Conservation (phyloP, 1,140 invertebrate genomes). For the Tetramorium alpestre region DNA sequence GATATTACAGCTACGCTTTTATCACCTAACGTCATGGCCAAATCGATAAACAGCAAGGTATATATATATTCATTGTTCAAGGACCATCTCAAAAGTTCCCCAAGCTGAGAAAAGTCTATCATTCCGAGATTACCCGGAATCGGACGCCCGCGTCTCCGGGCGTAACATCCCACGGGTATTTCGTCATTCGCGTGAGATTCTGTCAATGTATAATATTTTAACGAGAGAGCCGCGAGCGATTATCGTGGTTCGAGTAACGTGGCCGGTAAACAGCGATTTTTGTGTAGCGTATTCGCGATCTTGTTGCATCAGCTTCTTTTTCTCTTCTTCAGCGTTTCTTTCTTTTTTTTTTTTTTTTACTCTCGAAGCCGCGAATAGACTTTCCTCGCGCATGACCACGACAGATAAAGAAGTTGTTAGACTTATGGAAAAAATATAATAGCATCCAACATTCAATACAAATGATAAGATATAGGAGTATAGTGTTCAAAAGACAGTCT, state of each 20-base stretch:
- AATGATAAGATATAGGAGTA: constrained; percentile 72
- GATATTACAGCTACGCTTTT: constrained; percentile 53
- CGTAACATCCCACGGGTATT: constrained; percentile 23
- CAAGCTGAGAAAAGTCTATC: constrained; percentile 87
- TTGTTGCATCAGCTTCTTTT: background rate
- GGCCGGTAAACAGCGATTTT: constrained; percentile 6
- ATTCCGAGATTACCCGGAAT: constrained; percentile 18
- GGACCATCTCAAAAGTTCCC: constrained; percentile 99
- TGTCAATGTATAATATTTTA: background rate
- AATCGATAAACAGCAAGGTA: constrained; percentile 57
- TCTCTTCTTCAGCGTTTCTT: background rate
- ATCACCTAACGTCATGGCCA: constrained; percentile 73
- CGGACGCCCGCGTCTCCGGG: background rate
- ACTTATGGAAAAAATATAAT: constrained; percentile 75
- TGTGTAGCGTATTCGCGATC: background rate
- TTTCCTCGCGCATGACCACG: constrained; percentile 80
- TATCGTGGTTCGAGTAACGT: background rate
- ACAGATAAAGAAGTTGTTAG: constrained; percentile 75
- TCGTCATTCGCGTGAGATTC: constrained; percentile 44
- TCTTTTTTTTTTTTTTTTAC: background rate
- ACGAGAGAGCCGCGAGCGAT: background rate
- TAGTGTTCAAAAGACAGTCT: constrained; percentile 60
- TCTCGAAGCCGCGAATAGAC: constrained; percentile 73
- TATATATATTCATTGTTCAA: constrained; percentile 87
- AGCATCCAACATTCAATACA: constrained; percentile 83